Base-by-base conservation (phyloP, 2,888 invertebrate species). In the Phragmatobia fuliginosa region DNA sequence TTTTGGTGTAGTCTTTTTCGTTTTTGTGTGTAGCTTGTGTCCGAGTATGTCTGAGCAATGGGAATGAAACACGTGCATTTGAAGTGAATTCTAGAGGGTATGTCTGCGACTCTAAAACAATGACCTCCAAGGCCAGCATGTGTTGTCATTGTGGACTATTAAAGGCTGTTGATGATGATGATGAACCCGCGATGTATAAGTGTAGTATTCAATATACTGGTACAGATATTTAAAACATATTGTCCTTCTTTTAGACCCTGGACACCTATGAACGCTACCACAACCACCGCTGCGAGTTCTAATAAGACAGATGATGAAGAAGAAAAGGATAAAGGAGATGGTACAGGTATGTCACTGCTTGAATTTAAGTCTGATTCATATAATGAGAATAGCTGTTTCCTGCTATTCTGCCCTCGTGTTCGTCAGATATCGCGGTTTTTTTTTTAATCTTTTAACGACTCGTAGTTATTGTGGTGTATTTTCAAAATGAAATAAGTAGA, bases 191-290 rank as follows among this genome's bases (percentile, higher is more conserved):
- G 2, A 21, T 45, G 21, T 21, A 45, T 45, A 14, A 18, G 5
- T 8, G 45, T 8, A 10, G 45, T n/a, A 49, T n/a, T 49, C 2
- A 45, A 45, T 21, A 18, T 21, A 49, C n/a, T 21, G 8, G 45
- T 49, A 49, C 18, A 41, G 28, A 10, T 38, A 36, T 18, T 0
- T 64, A 25, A 25, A 14, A 32, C 7, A 0, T 25, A 1, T 56
- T 18, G 11, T 60, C 6, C 5, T 64, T 8, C 59, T 63, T 3
- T 5, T 45, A 68, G 68, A 63, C 68, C 68, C 2, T 68, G 68
- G 68, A 63, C 6, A 3, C 68, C 68, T 7, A 68, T 63, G 36
- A 68, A 68, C 18, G 45, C 25, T 32, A 68, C 59, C 16, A 28
- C 25, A 1, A 56, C 6, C n/a, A 52, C n/a, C 1, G 4, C 11